Evolutionary conservation across 2,888 invertebrate genomes (phyloP).

Genomic region (Heterodera filipjevi): DNA sequence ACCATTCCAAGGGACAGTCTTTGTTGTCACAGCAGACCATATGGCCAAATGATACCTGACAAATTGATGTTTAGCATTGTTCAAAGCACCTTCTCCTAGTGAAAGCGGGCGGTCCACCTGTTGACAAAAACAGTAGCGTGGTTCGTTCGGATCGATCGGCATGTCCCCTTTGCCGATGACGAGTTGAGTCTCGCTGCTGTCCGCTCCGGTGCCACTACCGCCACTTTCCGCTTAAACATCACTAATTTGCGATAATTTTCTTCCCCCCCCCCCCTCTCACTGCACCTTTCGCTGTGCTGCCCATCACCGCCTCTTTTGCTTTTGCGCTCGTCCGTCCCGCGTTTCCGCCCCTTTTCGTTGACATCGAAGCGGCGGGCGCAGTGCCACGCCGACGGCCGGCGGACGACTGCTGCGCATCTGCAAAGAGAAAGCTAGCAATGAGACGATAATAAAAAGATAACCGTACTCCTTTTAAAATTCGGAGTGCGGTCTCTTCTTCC

Average conservation of each 20-base stretch:
- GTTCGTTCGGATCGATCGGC: slow-evolving; percentile 88
- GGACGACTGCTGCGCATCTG: background rate
- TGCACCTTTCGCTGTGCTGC: too few relatives aligned
- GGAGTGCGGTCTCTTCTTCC: too few relatives aligned
- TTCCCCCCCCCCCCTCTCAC: too few relatives aligned
- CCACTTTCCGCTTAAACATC: background rate
- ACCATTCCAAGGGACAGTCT: slow-evolving; percentile 69
- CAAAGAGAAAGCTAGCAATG: too few relatives aligned
- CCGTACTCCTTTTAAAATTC: too few relatives aligned
- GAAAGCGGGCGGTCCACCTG: slow-evolving; percentile 70
- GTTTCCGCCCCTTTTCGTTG: background rate
- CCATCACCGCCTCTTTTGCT: background rate
- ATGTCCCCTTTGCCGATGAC: slow-evolving; percentile 67
- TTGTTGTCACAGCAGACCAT: slow-evolving; percentile 96
- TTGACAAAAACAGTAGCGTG: slow-evolving; percentile 92
- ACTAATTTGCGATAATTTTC: background rate
- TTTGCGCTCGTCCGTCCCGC: background rate
- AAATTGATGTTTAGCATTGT: background rate
- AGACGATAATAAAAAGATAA: too few relatives aligned
- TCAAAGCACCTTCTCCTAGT: background rate
- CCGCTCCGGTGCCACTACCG: background rate
- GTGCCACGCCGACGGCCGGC: background rate
- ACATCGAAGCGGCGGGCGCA: background rate
- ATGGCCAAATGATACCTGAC: slow-evolving; percentile 83
- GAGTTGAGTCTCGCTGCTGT: background rate